Evolutionary conservation across 2,113 vertebrate genomes (phyloP).

Genomic region (Chrysochloris asiatica): DNA sequence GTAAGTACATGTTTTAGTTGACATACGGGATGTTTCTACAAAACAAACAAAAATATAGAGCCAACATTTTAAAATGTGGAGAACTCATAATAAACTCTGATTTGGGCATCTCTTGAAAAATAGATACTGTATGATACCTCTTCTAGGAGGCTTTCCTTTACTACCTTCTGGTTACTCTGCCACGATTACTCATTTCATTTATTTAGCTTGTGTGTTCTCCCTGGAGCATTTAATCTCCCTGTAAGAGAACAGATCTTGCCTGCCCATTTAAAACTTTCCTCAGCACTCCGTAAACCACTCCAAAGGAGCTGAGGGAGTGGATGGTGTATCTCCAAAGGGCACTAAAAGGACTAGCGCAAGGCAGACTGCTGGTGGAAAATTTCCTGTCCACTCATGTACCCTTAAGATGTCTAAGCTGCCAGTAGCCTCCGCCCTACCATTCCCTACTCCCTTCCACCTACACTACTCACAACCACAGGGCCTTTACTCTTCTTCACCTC

Average conservation of each 20-base stretch:
- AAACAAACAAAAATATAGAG: neutral
- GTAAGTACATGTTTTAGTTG: neutral
- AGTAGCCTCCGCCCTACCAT: neutral
- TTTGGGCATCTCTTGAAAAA: slow-evolving; percentile 12
- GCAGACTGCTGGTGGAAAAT: neutral
- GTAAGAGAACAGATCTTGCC: neutral
- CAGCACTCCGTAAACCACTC: neutral
- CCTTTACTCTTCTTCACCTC: slow-evolving; percentile 14
- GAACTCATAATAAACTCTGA: neutral
- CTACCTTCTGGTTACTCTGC: neutral
- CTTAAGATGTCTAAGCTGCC: neutral
- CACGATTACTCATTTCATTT: neutral
- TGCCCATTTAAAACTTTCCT: neutral
- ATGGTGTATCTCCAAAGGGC: neutral
- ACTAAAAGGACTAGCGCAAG: neutral
- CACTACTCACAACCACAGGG: neutral
- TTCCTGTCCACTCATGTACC: neutral
- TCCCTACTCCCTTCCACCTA: neutral
- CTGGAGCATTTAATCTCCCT: neutral
- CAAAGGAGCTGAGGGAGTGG: neutral
- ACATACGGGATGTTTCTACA: neutral
- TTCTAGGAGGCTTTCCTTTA: neutral
- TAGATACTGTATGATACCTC: neutral
- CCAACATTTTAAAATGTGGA: neutral
- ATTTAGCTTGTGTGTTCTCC: neutral